A percentile compares a stretch with the other conserved stretches of the same genome.
phyloP scores from a whole-genome alignment of 2,797 vertebrate genomes.

The Rachycentron canadum region DNA sequence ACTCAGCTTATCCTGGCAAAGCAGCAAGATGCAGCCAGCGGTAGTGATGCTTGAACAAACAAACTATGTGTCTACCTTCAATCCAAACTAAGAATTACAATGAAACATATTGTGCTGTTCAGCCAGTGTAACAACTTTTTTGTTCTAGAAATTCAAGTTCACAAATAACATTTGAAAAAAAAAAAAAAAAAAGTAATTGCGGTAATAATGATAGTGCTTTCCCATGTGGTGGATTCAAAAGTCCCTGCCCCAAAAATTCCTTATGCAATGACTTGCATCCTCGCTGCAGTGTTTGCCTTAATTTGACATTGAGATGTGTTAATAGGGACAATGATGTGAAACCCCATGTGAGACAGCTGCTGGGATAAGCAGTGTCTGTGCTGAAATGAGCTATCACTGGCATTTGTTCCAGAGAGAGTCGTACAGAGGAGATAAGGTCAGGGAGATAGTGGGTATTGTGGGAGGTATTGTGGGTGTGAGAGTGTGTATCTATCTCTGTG shows the following conservation, averaged over 20 bases:
- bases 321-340: constrained; percentile 48
- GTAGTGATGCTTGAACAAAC: not conserved
- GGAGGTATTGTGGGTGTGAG: constrained; percentile 36
- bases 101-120: not conserved
- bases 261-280: not conserved
- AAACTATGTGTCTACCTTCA: not conserved
- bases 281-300: constrained; percentile 29
- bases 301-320: constrained; percentile 64
- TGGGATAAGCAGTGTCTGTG: constrained; percentile 27
- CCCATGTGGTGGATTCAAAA: not conserved
- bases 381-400: constrained; percentile 65
- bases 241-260: constrained; percentile 8
- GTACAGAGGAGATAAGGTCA: constrained; percentile 69
- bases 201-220: not conserved
- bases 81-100: not conserved
- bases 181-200: not conserved
- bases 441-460: constrained; percentile 49
- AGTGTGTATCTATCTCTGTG: not conserved
- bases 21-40: not conserved
- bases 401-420: constrained; percentile 57
- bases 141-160: not conserved
- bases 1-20: not conserved
- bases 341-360: constrained; percentile 48
- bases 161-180: too few relatives aligned
- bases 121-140: not conserved